Evolutionary conservation across 2,888 invertebrate genomes (phyloP).

Genomic region (Eilema griseolum): DNA sequence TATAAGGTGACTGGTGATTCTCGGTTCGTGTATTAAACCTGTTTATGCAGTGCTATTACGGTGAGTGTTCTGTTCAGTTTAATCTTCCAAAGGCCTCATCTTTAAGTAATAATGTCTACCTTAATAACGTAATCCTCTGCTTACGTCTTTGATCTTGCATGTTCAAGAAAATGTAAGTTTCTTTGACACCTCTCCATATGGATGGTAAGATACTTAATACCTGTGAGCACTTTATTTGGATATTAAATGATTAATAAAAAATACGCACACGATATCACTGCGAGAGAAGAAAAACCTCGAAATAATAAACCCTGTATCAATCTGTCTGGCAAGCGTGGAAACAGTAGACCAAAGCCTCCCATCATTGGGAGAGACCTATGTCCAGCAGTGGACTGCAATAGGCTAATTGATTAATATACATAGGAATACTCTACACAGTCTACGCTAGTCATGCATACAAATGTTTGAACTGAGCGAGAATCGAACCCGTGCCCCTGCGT

Average conservation of each 20-base stretch:
- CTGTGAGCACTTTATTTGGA: neutral
- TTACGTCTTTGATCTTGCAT: constrained; percentile 24
- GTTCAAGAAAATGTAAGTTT: constrained; percentile 1
- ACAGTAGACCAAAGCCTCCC: no score
- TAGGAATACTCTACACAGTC: no score
- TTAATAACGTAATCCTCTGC: neutral
- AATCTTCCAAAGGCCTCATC: constrained; percentile 49
- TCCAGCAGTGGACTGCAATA: no score
- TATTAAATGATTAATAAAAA: neutral
- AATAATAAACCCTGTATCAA: no score
- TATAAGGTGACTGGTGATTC: constrained; percentile 80
- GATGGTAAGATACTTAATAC: neutral
- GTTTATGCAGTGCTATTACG: constrained; percentile 66
- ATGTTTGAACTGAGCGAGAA: no score
- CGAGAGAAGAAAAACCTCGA: no score
- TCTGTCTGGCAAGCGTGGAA: no score
- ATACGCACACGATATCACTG: no score
- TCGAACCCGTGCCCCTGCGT: no score
- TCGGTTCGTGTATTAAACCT: constrained; percentile 71
- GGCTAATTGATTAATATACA: no score
- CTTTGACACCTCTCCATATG: neutral
- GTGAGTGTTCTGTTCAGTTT: constrained; percentile 54
- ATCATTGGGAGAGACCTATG: no score
- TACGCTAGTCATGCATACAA: no score
- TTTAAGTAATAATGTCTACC: constrained; percentile 27